phyloP scores from a whole-genome alignment of 2,113 vertebrate species.

The Perca schrenkii region DNA sequence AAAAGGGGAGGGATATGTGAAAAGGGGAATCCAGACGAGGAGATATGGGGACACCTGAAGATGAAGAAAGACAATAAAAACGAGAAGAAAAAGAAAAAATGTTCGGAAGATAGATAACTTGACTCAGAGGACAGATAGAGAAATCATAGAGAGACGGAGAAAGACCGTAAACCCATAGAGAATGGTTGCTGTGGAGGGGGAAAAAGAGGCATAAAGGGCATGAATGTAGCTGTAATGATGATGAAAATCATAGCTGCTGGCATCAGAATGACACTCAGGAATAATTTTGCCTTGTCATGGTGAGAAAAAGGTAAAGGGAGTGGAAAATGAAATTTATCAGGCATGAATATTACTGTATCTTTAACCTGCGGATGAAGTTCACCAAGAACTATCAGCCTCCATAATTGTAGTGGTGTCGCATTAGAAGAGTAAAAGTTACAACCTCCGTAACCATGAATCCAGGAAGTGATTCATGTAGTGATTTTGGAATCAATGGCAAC shows the following conservation, averaged over 20 bases:
- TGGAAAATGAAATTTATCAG: slow-evolving; percentile 2
- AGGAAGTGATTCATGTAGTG: background rate
- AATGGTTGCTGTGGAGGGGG: slow-evolving; percentile 9
- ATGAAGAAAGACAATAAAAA: slow-evolving; percentile 27
- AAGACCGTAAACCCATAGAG: slow-evolving; percentile 20
- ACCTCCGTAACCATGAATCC: background rate
- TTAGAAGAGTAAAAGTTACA: background rate
- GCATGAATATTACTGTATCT: slow-evolving; percentile 1
- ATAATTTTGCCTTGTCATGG: slow-evolving; percentile 10
- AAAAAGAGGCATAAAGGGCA: slow-evolving; percentile 9
- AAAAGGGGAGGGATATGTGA: background rate
- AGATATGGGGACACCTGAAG: slow-evolving; percentile 26
- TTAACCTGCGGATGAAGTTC: background rate
- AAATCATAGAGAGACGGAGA: slow-evolving; percentile 9
- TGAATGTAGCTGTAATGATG: slow-evolving; percentile 33
- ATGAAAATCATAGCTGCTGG: slow-evolving; percentile 29
- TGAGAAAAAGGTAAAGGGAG: background rate
- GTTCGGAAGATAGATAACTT: slow-evolving; percentile 18
- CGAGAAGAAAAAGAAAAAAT: slow-evolving; percentile 5
- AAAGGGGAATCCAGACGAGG: slow-evolving; percentile 15
- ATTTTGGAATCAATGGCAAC: background rate
- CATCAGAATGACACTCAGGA: background rate
- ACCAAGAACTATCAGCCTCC: background rate
- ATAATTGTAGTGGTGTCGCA: background rate
- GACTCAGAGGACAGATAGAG: slow-evolving; percentile 28